phyloP scores from a whole-genome alignment of 2,113 vertebrate species.

The Emydura subglobosa region DNA sequence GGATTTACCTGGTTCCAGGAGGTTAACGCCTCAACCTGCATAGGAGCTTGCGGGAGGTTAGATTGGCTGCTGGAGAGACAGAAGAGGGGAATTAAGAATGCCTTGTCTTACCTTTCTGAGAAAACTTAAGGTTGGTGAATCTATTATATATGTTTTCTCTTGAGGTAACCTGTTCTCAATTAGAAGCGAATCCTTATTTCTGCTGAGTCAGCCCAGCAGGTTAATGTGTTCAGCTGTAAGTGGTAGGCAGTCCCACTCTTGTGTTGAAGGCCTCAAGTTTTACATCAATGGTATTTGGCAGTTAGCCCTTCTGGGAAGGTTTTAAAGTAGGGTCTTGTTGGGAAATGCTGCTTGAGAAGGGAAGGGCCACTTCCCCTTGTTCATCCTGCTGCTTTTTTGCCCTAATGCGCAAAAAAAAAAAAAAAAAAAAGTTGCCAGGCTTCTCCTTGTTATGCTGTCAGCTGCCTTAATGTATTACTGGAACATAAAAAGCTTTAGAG shows the following conservation, averaged over 20 bases:
- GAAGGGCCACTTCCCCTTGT: not conserved
- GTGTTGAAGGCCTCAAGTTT: not conserved
- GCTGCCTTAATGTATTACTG: accelerated
- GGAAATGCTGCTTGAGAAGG: not conserved
- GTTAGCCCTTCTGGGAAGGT: not conserved
- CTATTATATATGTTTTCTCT: not conserved
- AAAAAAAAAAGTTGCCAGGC: not conserved
- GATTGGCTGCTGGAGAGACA: not conserved
- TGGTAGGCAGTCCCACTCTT: accelerated
- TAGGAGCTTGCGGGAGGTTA: not conserved
- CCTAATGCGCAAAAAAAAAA: not conserved
- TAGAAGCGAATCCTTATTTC: not conserved
- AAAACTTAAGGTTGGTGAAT: not conserved
- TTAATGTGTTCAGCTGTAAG: not conserved
- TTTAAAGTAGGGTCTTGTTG: not conserved
- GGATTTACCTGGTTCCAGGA: not conserved
- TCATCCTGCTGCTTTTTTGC: not conserved
- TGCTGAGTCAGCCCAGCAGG: accelerated
- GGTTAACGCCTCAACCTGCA: not conserved
- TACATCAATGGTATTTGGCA: not conserved
- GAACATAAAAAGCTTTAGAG: not conserved
- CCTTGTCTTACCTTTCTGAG: not conserved
- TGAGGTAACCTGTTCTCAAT: not conserved
- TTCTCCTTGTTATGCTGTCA: not conserved
- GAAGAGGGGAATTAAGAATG: not conserved